Evolutionary conservation across 2,113 vertebrate genomes (phyloP).

Genomic region (Microtus pennsylvanicus): DNA sequence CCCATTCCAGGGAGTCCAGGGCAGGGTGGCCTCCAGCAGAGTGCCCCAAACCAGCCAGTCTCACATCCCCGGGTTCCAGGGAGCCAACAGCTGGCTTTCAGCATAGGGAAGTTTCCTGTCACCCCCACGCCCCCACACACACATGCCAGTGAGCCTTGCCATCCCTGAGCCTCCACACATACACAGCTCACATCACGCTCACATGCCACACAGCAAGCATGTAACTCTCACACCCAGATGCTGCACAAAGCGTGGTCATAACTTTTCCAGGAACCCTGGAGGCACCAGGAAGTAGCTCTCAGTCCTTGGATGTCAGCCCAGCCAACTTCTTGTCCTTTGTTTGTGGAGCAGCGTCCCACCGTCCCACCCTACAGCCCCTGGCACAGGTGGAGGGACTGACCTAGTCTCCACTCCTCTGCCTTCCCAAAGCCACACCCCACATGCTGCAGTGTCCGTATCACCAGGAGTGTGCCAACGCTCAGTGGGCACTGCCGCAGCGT

Average conservation of each 20-base stretch:
- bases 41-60: neutral
- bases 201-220: no score
- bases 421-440: neutral
- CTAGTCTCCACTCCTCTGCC: no score
- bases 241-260: neutral
- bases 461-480: neutral
- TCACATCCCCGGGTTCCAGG: neutral
- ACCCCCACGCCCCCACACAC: neutral
- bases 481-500: neutral
- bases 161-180: neutral
- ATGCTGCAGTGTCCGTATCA: accelerated
- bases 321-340: neutral
- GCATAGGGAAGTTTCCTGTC: neutral
- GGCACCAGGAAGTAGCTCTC: no score
- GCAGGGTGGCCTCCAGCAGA: neutral
- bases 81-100: no score
- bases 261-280: neutral
- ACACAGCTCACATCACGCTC: neutral
- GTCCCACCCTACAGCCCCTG: no score
- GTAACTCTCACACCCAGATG: neutral
- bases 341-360: neutral
- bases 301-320: neutral
- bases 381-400: neutral
- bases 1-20: neutral
- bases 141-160: neutral